Conservation (phyloP, 1,140 invertebrate species). For the Bombus polaris region DNA sequence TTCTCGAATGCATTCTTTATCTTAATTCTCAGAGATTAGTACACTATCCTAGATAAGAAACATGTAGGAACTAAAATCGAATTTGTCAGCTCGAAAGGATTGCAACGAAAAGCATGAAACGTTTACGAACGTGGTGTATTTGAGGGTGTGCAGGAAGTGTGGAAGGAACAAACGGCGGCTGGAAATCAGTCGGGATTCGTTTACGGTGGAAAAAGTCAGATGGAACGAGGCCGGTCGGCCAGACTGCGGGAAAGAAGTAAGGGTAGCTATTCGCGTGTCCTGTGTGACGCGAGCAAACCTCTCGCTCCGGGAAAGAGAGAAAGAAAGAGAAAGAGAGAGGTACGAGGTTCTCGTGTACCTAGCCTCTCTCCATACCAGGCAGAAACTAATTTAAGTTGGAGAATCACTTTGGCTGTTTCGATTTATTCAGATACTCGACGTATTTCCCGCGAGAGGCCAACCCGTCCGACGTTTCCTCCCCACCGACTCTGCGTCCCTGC, state of each 20-base stretch:
- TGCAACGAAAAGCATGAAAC: neutral
- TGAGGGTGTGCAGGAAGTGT: constrained; percentile 9
- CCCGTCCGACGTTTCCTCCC: constrained; percentile 36
- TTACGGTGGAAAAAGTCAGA: constrained; percentile 54
- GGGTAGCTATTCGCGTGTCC: constrained; percentile 61
- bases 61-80: neutral
- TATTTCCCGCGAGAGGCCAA: constrained; percentile 77
- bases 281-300: constrained; percentile 32
- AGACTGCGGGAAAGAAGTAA: constrained; percentile 51
- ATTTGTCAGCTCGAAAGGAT: neutral
- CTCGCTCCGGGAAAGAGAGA: neutral
- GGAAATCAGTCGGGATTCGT: constrained; percentile 63
- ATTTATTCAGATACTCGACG: constrained; percentile 81
- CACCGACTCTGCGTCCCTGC: neutral
- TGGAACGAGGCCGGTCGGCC: constrained; percentile 5
- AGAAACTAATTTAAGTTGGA: constrained; percentile 82
- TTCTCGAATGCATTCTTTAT: neutral
- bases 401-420: constrained; percentile 81
- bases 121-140: neutral
- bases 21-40: too few relatives aligned
- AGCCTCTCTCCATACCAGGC: constrained; percentile 63
- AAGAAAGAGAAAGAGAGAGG: neutral
- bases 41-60: too few relatives aligned
- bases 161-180: constrained; percentile 46
- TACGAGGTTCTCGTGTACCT: constrained; percentile 28